Base-by-base conservation (phyloP, 2,797 vertebrate genomes). In the Syncerus caffer region DNA sequence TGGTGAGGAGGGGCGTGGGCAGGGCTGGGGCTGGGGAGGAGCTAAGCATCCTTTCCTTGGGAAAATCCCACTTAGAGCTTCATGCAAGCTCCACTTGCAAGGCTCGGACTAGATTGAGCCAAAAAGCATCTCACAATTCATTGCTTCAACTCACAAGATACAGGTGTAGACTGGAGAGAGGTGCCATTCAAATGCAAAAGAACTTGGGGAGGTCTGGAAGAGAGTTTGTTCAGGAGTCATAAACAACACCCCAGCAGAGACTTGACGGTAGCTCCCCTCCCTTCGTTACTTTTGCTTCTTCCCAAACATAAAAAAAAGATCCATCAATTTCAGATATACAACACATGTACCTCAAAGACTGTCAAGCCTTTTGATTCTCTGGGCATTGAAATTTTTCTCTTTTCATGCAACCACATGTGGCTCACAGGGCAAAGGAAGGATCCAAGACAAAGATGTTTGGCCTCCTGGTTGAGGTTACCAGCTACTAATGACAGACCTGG, bases 1-100 rank as follows among this genome's bases (percentile, higher is more conserved):
- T 99, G 99, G 99, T 99, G 87, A 99, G 99, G 90, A 90, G 5
- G 45, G 50, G 10, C 0, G 0, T 21, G 50, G 58, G 62, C 12
- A 0, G 0, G 64, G 58, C 7, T 13, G 3, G 31, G 34, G 23
- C 47, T 25, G 3, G 42, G 60, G 16, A 19, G 13, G 83, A 84
- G 74, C 58, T 58, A 11, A 45, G n/a, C 8, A 5, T 67, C 78
- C 47, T 55, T 94, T 60, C 60, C 60, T 45, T 2, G 0, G 76
- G 21, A 80, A 86, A 9, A 31, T 3, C 38, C n/a, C 45, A 42
- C 42, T 5, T 2, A 51, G 57, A 90, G 21, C 53, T 1, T 4
- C 13, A 21, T 45, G 2, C 47, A 9, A 38, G 47, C 15, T 31
- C 78, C 19, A 29, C 31, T 84, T 27, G 3, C 5, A 6, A 76